These are phyloP conservation scores for Zhuqinia jingwanae DNA, from an alignment of 2,888 invertebrate genomes.

Conservation along the genomic window DNA sequence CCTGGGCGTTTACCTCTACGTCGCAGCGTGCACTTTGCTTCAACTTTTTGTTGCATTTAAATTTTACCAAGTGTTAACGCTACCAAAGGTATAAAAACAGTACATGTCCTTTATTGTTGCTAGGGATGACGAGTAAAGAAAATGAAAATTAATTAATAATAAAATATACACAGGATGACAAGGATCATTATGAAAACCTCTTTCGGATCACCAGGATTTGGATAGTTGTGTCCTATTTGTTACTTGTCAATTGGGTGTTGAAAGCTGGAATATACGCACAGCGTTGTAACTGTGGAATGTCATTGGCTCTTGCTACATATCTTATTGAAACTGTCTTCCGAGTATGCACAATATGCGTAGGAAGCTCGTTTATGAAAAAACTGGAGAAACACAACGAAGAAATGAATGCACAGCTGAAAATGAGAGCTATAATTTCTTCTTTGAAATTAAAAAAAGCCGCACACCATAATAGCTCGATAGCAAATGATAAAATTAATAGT, in stretches of 20 bases:
- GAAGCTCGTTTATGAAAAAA: constrained; percentile 23
- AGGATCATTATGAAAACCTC: constrained; percentile 12
- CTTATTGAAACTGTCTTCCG: constrained; percentile 47
- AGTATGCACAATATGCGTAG: neutral
- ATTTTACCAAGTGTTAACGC: constrained; percentile 22
- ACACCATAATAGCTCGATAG: neutral
- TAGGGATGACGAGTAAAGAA: too few species aligned
- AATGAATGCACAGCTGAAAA: neutral
- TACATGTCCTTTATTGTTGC: too few species aligned
- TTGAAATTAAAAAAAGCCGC: neutral
- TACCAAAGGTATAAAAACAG: constrained; percentile 26
- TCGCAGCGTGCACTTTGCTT: neutral
- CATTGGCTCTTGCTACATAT: constrained; percentile 40
- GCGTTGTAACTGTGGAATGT: neutral
- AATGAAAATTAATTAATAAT: neutral
- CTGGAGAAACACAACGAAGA: neutral
- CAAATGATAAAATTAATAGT: neutral
- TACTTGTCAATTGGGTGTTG: constrained; percentile 44
- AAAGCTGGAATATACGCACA: constrained; percentile 54
- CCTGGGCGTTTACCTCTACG: constrained; percentile 26
- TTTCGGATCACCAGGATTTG: constrained; percentile 33
- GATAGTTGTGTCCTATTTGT: constrained; percentile 39
- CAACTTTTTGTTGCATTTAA: constrained; percentile 51
- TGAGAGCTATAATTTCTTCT: neutral
- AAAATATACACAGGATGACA: neutral